Conservation (phyloP, 2,797 vertebrate species). For the Picus viridis region DNA sequence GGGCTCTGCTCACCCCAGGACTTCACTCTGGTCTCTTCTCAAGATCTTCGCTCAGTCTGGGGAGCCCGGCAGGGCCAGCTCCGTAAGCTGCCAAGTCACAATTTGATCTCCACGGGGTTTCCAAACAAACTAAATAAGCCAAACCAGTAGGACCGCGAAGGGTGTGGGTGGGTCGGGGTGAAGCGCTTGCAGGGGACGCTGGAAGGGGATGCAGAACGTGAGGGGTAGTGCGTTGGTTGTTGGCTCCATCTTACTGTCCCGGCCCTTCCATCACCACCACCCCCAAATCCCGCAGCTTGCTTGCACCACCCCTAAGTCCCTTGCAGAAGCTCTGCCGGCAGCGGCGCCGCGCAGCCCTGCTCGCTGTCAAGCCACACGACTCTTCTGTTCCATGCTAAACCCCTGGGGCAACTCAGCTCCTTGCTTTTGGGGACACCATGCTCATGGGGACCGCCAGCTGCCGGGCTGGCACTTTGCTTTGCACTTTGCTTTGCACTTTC, state of each 20-base stretch:
- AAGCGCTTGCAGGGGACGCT: not conserved
- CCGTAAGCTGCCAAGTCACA: constrained; percentile 35
- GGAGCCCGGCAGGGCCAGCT: constrained; percentile 4
- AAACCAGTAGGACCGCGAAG: not conserved
- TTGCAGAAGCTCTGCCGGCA: not conserved
- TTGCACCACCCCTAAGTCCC: not conserved
- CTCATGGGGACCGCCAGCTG: not conserved
- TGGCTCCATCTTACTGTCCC: constrained; percentile 10
- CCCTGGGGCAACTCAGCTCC: not conserved
- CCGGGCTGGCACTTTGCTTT: not conserved
- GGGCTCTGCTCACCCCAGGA: constrained; percentile 41
- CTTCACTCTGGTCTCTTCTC: constrained; percentile 59
- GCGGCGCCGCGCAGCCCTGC: not conserved
- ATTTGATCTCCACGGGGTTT: constrained; percentile 52
- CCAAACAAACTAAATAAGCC: constrained; percentile 36
- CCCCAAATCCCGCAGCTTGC: not conserved
- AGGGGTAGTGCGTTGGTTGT: not conserved
- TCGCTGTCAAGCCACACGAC: accelerated
- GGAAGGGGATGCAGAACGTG: not conserved
- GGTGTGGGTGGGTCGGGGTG: constrained; percentile 23
- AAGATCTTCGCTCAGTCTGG: constrained; percentile 34
- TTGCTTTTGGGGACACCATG: not conserved
- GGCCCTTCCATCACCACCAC: not conserved
- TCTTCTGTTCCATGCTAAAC: not conserved
- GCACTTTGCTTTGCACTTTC: constrained; percentile 31